Base-by-base conservation (phyloP, 2,888 invertebrate genomes). In the Hartigia nigra region DNA sequence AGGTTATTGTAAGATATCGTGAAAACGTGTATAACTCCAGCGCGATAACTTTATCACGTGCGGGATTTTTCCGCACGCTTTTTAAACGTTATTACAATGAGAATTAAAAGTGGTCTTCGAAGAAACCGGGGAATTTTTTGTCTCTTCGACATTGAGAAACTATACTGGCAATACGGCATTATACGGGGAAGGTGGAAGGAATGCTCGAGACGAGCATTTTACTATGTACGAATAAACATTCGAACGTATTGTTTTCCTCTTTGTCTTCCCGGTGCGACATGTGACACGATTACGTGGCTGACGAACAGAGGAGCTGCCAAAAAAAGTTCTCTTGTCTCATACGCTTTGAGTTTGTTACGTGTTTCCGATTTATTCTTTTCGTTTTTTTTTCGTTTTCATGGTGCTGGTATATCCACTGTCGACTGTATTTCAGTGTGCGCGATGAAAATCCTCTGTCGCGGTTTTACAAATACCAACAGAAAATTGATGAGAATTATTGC, bases 1-100 rank as follows among this genome's bases (percentile, higher is more conserved):
- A 82, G 80, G 81, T 85, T 82, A 82, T 76, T 76, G 77, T 69
- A 80, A 82, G 81, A 82, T 81, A 81, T 79, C 82, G 75, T 69
- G 78, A 78, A 82, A 84, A 84, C 75, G 77, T 14, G 23, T 78
- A 77, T 81, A 82, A 76, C 74, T 78, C 78, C 78, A 82, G 79
- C 74, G 74, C 75, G 76, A 80, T 81, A 78, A 81, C 80, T 81
- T 72, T 72, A 12, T 31, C 32, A 72, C 32, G 12, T 72, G 34
- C 72, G 72, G 72, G 72, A 72, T 72, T 32, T 72, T 31, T 31
- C 32, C 4, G 32, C 31, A 32, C 32, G 14, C 31, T 31, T 72
- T 12, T 12, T 31, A 31, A 31, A 72, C 31, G 12, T 72, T 14
- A 2, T 31, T 23, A 39, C 39, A 9, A 23, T 23, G 23, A 5